Conservation (phyloP, 2,113 vertebrate species). For the Apteryx owenii region DNA sequence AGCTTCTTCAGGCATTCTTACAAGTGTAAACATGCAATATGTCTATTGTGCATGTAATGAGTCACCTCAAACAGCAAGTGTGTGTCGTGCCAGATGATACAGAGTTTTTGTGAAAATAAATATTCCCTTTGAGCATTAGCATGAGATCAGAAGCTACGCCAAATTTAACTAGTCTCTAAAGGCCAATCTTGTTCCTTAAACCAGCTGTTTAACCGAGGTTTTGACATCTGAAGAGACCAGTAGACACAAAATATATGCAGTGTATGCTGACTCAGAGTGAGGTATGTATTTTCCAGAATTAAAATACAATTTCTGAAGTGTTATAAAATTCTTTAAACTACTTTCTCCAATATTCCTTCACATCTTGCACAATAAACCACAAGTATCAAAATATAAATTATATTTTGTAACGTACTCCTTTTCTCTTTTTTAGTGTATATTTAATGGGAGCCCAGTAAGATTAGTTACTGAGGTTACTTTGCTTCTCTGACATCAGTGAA, state of each 20-base stretch:
- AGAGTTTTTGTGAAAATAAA: constrained; percentile 71
- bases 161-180: constrained; percentile 47
- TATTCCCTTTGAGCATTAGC: constrained; percentile 69
- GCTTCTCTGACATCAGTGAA: background rate
- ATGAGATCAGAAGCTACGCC: constrained; percentile 67
- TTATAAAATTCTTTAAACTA: background rate
- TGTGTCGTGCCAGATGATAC: constrained; percentile 44
- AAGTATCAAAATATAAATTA: background rate
- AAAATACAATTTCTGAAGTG: background rate
- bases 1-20: background rate
- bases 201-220: constrained; percentile 55
- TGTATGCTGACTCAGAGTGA: background rate
- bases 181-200: constrained; percentile 41
- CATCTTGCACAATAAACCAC: background rate
- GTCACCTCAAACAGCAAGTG: constrained; percentile 45
- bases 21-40: constrained; percentile 31
- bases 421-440: background rate
- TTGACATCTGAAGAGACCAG: constrained; percentile 45
- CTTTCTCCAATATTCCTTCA: background rate
- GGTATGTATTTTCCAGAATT: background rate
- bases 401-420: background rate
- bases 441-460: background rate
- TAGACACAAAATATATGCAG: background rate
- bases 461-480: background rate
- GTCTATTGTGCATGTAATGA: constrained; percentile 52